Conservation (phyloP, 2,888 invertebrate species). For the Aproaerema taeniolella region DNA sequence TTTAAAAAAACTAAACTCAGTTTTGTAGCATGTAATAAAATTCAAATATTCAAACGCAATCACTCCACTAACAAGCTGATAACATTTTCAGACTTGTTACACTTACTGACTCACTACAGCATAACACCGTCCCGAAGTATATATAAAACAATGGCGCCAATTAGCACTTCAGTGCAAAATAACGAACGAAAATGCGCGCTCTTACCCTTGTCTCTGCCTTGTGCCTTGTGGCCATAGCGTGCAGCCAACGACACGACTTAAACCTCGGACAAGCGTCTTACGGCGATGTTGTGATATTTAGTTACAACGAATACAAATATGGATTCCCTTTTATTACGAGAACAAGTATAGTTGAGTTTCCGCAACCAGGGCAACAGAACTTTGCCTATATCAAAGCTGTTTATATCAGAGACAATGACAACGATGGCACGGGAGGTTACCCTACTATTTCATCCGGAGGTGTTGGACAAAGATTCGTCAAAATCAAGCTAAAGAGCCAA, state of each 20-base stretch:
- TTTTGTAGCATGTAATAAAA: too few species aligned
- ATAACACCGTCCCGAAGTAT: slow-evolving; percentile 34
- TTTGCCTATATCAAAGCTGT: slow-evolving; percentile 56
- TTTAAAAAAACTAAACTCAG: too few species aligned
- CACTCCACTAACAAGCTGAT: too few species aligned
- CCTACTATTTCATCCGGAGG: slow-evolving; percentile 57
- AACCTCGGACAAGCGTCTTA: slow-evolving; percentile 46
- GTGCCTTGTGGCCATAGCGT: slow-evolving; percentile 37
- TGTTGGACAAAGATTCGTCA: slow-evolving; percentile 57
- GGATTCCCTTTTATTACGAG: slow-evolving; percentile 56
- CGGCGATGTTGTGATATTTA: slow-evolving; percentile 54
- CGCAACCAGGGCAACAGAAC: slow-evolving; percentile 49
- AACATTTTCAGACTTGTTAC: background rate
- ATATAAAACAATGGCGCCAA: slow-evolving; percentile 50
- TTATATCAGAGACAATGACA: slow-evolving; percentile 49
- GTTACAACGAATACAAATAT: slow-evolving; percentile 52
- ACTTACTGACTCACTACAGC: slow-evolving; percentile 29
- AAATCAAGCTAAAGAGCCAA: slow-evolving; percentile 63
- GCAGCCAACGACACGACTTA: slow-evolving; percentile 57
- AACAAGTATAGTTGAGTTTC: slow-evolving; percentile 49
- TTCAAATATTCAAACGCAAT: too few species aligned
- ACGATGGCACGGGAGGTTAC: slow-evolving; percentile 55
- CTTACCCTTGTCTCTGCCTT: slow-evolving; percentile 34
- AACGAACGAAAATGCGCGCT: slow-evolving; percentile 58
- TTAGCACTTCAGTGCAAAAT: slow-evolving; percentile 50